phyloP scores from a whole-genome alignment of 2,113 vertebrate species.

The Microtus montanus region DNA sequence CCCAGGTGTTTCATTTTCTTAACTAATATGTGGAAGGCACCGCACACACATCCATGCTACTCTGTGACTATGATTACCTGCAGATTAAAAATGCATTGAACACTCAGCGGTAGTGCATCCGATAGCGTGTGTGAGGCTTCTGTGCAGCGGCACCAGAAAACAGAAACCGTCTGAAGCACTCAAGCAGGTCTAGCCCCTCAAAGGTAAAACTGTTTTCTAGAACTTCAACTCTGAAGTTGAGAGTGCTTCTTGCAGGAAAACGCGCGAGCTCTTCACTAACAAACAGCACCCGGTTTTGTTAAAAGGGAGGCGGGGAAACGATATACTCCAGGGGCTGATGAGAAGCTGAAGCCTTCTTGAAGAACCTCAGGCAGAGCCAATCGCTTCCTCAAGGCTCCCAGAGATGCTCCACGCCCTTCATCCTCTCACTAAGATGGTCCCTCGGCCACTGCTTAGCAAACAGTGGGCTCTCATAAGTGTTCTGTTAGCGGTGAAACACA shows the following conservation, averaged over 20 bases:
- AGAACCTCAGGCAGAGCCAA: background rate
- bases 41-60: background rate
- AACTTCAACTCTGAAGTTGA: background rate
- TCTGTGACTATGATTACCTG: background rate
- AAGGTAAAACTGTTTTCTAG: background rate
- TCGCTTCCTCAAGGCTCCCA: background rate
- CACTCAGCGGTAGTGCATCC: background rate
- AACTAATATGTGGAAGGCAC: background rate
- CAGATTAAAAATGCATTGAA: background rate
- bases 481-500: too few relatives aligned
- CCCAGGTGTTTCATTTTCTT: background rate
- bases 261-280: background rate
- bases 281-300: background rate
- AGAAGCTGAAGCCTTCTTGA: background rate
- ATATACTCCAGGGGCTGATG: background rate
- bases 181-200: background rate
- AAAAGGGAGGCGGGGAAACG: rapidly evolving
- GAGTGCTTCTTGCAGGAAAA: background rate
- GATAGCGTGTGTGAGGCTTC: background rate
- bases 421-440: background rate
- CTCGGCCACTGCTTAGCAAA: background rate
- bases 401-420: background rate
- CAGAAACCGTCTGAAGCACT: background rate
- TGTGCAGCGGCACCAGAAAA: background rate
- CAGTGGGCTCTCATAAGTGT: background rate